These are phyloP conservation scores for Chelonoidis abingdonii DNA, from an alignment of 2,113 vertebrate genomes.

Conservation along the genomic window DNA sequence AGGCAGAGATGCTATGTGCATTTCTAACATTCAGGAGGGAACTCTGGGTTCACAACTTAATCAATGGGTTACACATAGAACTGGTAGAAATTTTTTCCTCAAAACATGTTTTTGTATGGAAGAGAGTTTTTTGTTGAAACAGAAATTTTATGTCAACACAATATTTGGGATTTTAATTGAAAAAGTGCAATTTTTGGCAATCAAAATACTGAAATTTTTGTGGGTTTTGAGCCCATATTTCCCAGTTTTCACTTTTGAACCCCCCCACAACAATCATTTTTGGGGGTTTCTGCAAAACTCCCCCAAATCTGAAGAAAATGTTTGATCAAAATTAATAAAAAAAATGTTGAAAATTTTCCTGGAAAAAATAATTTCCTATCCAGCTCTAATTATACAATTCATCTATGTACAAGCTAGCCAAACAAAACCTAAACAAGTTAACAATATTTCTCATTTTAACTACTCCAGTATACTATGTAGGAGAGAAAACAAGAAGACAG, in stretches of 20 bases:
- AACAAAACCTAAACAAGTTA: background rate
- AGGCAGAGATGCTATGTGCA: background rate
- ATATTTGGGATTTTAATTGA: background rate
- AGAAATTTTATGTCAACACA: background rate
- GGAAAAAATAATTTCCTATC: background rate
- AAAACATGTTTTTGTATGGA: background rate
- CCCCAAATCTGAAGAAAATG: background rate
- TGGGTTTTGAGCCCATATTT: background rate
- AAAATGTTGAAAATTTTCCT: background rate
- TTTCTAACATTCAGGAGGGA: background rate
- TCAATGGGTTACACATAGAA: background rate
- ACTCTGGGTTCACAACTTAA: background rate
- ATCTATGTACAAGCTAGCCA: background rate
- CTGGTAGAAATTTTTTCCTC: background rate
- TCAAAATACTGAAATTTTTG: background rate
- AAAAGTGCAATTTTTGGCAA: background rate
- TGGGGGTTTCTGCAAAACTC: background rate
- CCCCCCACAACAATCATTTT: background rate
- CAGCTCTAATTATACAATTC: background rate
- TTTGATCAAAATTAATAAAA: background rate
- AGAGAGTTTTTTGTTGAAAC: background rate
- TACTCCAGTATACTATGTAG: background rate
- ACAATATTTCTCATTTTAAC: background rate
- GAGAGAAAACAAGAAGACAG: background rate
- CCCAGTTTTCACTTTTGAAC: background rate